Base-by-base conservation (phyloP, 2,888 invertebrate genomes). In the Eumerus sabulonum region DNA sequence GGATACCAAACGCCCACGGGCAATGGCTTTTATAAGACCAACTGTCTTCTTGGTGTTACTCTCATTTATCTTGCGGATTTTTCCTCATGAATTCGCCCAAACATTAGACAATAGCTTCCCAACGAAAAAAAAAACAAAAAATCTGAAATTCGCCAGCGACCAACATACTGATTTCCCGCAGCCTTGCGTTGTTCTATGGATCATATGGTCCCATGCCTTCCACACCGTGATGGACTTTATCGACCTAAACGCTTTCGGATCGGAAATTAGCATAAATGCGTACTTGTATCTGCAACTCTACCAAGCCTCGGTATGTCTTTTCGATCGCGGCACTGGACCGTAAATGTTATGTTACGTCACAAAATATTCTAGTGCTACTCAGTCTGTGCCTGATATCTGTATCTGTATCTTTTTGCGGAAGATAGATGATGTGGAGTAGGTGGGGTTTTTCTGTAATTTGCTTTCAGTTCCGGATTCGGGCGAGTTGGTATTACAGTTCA, bases 121-220 rank as follows among this genome's bases (percentile, higher is more conserved):
- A 2, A 54, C 17, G 36, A 19, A 18, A 12, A 19, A 3, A 53
- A 27, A 11, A 50, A 38, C 16, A 51, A 54, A 53, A 7, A 56
- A 40, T 11, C n/a, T n/a, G n/a, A 17, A 50, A 54, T 70, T 76
- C 71, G 67, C 73, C 56, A 72, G 62, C 36, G 14, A 36, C 53
- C 35, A 14, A 38, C 42, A 36, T 51, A 48, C 48, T 16, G 45
- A 35, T 60, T 76, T 76, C 66, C 70, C 81, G 76, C 63, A 81
- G 81, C 81, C 81, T 81, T 81, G 81, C 68, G 74, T 79, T 79
- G 68, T 74, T 79, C 79, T 79, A 51, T 57, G 48, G 53, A 54
- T 4, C 45, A 35, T 38, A 38, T 5, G 12, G n/a, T 63, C 62
- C 1, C 19, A 45, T 13, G 13, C 11, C 56, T 40, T 42, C 16